These are phyloP conservation scores for Gadus chalcogrammus DNA, from an alignment of 2,113 vertebrate genomes.

Conservation along the genomic window DNA sequence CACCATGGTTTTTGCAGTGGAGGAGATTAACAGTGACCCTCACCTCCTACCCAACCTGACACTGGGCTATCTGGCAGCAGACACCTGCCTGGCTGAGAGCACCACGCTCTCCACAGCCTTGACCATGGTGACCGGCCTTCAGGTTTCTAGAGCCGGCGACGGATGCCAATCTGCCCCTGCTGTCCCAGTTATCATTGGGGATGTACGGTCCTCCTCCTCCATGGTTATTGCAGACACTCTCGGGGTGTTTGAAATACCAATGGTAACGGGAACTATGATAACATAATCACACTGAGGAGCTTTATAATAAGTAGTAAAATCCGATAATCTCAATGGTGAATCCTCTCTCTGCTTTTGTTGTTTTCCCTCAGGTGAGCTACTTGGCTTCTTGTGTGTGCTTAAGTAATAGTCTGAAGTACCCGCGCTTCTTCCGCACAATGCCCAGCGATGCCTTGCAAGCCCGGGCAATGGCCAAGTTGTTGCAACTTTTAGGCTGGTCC, in stretches of 20 bases:
- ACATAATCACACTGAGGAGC: neutral
- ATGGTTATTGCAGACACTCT: slow-evolving; percentile 54
- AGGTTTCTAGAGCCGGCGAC: slow-evolving; percentile 20
- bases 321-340: neutral
- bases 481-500: slow-evolving; percentile 50
- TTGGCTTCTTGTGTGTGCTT: slow-evolving; percentile 54
- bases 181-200: slow-evolving; percentile 54
- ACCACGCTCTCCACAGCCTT: slow-evolving; percentile 52
- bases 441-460: slow-evolving; percentile 60
- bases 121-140: slow-evolving; percentile 41
- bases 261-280: slow-evolving; percentile 41
- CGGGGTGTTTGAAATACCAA: slow-evolving; percentile 56
- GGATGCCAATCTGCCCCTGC: slow-evolving; percentile 26
- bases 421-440: slow-evolving; percentile 49
- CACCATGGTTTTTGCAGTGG: slow-evolving; percentile 54
- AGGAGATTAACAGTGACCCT: slow-evolving; percentile 59
- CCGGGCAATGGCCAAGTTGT: slow-evolving; percentile 44
- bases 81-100: slow-evolving; percentile 57
- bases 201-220: slow-evolving; percentile 46
- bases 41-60: slow-evolving; percentile 50
- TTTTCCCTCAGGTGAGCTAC: slow-evolving; percentile 49
- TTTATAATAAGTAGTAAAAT: neutral
- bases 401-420: slow-evolving; percentile 44
- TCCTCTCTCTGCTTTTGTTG: neutral
- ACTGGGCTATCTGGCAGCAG: slow-evolving; percentile 53